Conservation (phyloP, 2,113 vertebrate species). For the Bubo scandiacus region DNA sequence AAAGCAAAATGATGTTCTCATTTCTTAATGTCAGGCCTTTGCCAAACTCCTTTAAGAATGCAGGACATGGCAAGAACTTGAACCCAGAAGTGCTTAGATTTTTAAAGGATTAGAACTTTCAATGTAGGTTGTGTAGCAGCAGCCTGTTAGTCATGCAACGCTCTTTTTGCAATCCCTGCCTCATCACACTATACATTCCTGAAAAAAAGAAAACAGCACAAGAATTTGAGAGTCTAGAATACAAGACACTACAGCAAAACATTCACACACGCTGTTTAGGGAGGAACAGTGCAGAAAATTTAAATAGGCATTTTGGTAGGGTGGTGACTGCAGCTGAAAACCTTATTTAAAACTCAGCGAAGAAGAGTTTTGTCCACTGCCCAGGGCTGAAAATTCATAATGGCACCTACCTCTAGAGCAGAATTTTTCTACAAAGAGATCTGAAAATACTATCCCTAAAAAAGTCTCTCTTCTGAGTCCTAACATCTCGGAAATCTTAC, state of each 20-base stretch:
- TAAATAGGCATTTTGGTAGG: neutral
- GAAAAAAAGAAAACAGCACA: neutral
- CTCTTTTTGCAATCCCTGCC: neutral
- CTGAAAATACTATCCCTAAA: neutral
- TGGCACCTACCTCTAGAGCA: neutral
- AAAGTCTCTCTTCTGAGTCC: neutral
- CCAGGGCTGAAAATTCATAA: neutral
- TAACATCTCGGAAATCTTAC: neutral
- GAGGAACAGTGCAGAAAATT: neutral
- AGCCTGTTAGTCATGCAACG: rapidly evolving
- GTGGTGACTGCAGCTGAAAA: neutral
- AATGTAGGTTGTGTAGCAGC: neutral
- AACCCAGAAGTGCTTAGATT: neutral
- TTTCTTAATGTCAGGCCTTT: neutral
- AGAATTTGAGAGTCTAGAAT: neutral
- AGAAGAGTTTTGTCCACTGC: neutral
- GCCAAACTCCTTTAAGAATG: neutral
- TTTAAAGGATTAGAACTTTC: neutral
- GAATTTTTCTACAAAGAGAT: neutral
- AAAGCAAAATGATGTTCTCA: neutral
- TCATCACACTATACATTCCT: neutral
- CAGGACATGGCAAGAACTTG: neutral
- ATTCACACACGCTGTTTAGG: neutral
- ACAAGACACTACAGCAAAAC: neutral
- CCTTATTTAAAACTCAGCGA: neutral